A percentile compares a stretch with the other conserved stretches of the same genome.
These are phyloP conservation scores for Fragum sueziense DNA, from an alignment of 2,888 invertebrate species.

Conservation along the genomic window DNA sequence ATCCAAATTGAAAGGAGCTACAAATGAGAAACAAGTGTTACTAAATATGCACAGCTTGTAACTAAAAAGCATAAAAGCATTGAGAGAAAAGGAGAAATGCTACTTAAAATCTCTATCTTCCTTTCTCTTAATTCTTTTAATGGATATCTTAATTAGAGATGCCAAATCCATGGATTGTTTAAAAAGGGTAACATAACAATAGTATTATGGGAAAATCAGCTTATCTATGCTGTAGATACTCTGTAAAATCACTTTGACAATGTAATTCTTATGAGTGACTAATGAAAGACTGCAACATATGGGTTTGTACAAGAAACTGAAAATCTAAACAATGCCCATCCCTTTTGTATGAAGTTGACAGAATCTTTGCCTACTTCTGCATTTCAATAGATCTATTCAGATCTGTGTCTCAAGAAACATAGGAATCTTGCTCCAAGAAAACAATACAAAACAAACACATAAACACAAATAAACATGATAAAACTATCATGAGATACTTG, in stretches of 20 bases:
- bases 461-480: constrained; percentile 37
- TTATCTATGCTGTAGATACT: no score
- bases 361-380: no score
- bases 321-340: no score
- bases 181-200: no score
- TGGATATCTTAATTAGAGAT: no score
- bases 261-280: no score
- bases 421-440: constrained; percentile 21
- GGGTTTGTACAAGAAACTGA: no score
- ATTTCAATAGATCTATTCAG: background rate
- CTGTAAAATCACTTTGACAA: no score
- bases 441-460: constrained; percentile 41
- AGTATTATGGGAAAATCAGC: no score
- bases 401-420: background rate
- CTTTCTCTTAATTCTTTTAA: background rate
- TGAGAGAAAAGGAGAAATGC: background rate
- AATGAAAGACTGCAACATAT: no score
- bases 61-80: background rate
- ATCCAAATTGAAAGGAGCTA: background rate
- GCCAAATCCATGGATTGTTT: no score
- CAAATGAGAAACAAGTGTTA: background rate
- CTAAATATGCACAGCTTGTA: background rate
- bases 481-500: constrained; percentile 29
- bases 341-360: no score
- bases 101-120: background rate